phyloP scores from a whole-genome alignment of 2,113 vertebrate species.

The Bufo bufo region DNA sequence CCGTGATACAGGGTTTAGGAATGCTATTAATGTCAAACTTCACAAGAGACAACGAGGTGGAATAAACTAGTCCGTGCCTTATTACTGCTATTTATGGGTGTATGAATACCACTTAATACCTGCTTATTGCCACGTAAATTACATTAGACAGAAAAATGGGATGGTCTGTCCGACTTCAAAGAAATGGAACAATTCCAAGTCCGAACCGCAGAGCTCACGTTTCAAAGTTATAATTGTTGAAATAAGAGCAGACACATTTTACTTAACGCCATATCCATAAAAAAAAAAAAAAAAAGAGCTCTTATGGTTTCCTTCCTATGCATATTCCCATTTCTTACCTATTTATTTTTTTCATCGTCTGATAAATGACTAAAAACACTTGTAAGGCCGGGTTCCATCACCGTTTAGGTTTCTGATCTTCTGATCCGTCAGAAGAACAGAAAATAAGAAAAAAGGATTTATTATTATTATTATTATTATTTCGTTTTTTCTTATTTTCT shows the following conservation, averaged over 20 bases:
- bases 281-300: too few relatives aligned
- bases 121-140: constrained; percentile 3
- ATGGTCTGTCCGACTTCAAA: constrained; percentile 5
- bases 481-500: too few relatives aligned
- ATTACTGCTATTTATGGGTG: constrained; percentile 18
- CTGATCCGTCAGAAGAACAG: too few relatives aligned
- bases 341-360: background rate
- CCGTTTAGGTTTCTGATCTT: too few relatives aligned
- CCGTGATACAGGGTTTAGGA: background rate
- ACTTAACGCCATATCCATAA: background rate
- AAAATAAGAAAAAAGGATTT: too few relatives aligned
- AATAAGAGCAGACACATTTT: background rate
- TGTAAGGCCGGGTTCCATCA: too few relatives aligned
- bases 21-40: constrained; percentile 1
- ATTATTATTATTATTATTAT: too few relatives aligned
- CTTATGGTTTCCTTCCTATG: background rate
- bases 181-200: background rate
- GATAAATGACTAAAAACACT: background rate
- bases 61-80: background rate
- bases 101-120: constrained; percentile 15
- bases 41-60: background rate
- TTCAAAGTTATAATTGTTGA: background rate
- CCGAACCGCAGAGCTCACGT: background rate
- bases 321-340: background rate
- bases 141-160: background rate